Base-by-base conservation (phyloP, 2,113 vertebrate species). In the Caretta caretta region DNA sequence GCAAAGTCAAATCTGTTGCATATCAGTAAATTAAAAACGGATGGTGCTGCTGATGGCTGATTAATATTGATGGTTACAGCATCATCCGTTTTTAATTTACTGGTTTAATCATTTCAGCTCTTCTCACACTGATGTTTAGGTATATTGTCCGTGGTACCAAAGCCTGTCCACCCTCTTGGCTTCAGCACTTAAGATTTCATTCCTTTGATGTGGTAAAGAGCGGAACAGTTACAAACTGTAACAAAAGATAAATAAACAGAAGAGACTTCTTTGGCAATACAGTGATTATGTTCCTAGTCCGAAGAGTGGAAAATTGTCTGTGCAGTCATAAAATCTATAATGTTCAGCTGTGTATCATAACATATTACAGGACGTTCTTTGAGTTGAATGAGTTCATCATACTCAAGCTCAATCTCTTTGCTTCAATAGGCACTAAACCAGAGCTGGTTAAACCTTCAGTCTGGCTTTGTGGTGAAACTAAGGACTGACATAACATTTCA, bases 401-500 rank as follows among this genome's bases (percentile, higher is more conserved):
- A 14, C 46, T 78, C 75, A 78, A 48, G 38, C 50, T 2, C 90
- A 35, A 3, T 16, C 9, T 16, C 19, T n/a, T 31, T 10, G 46
- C 53, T 84, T 46, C 25, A 10, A 56, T 1, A 20, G 78, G 53
- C 22, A 2, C 49, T 2, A 8, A 10, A 1, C 1, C 25, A 48
- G 10, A 27, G 42, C 49, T 57, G 38, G 11, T 57, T 62, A 46
- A 12, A 56, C 49, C 79, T 46, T 88, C 49, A 0, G 0, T 0
- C 29, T 87, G 38, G 65, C 69, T 90, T 65, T 57, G 48, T 8
- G 57, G 72, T 54, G 72, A 80, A 92, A 59, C 69, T 75, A 0
- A 0, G 72, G 83, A 42, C 57, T 82, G 78, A 46, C 2, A 5
- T 17, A 72, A 62, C 0, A 0, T 65, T 87, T 11, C 42, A 3